A percentile compares a stretch with the other conserved stretches of the same genome.
These are phyloP conservation scores for Lepidonotus clava DNA, from an alignment of 2,888 invertebrate species.

Conservation along the genomic window DNA sequence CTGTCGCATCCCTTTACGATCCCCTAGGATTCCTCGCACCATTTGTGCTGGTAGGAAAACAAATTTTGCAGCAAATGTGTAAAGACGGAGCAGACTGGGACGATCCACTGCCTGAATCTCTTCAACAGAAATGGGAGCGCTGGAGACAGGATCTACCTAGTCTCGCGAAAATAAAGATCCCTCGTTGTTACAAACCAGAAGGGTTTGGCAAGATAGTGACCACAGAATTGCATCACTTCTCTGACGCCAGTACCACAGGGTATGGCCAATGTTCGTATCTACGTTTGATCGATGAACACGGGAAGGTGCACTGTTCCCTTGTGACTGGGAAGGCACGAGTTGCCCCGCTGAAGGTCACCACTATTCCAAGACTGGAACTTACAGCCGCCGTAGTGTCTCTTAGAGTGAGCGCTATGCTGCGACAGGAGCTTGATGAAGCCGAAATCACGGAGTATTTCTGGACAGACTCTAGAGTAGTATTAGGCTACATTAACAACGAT, in stretches of 20 bases:
- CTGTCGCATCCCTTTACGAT: slow-evolving; percentile 62
- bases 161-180: slow-evolving; percentile 20
- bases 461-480: slow-evolving; percentile 59
- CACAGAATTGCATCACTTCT: slow-evolving; percentile 59
- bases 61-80: slow-evolving; percentile 66
- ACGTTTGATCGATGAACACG: not conserved
- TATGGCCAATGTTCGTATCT: slow-evolving; percentile 58
- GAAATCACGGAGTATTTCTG: slow-evolving; percentile 57
- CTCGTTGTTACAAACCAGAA: slow-evolving; percentile 28
- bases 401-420: slow-evolving; percentile 51
- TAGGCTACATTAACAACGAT: slow-evolving; percentile 60
- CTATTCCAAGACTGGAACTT: slow-evolving; percentile 59
- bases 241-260: slow-evolving; percentile 57
- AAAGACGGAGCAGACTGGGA: slow-evolving; percentile 64
- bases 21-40: slow-evolving; percentile 66
- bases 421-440: slow-evolving; percentile 49
- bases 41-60: slow-evolving; percentile 63
- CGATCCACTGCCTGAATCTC: slow-evolving; percentile 62
- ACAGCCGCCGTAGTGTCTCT: slow-evolving; percentile 55
- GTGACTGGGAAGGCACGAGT: slow-evolving; percentile 57
- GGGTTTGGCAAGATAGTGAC: not conserved
- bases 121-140: slow-evolving; percentile 60
- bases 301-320: slow-evolving; percentile 55
- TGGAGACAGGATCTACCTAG: slow-evolving; percentile 58
- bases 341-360: slow-evolving; percentile 48